phyloP scores from a whole-genome alignment of 2,888 invertebrate genomes.

The Germaria angustata region DNA sequence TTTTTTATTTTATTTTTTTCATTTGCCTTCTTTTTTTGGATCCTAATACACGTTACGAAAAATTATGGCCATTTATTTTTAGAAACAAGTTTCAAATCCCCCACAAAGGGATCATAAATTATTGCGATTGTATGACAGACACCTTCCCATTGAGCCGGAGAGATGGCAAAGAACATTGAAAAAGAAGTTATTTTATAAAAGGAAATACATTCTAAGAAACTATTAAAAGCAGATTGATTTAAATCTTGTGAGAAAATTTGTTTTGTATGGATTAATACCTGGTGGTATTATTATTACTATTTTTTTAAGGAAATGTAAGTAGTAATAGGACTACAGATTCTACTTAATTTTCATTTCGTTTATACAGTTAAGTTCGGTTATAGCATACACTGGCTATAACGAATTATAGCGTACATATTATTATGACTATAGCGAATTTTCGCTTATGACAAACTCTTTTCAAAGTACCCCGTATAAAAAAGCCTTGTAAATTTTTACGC shows the following conservation, averaged over 20 bases:
- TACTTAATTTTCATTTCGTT: no score
- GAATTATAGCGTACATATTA: no score
- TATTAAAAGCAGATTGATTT: slow-evolving; percentile 35
- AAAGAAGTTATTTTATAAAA: slow-evolving; percentile 14
- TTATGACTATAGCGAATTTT: no score
- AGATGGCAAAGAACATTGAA: slow-evolving; percentile 25
- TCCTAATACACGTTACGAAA: slow-evolving; percentile 55
- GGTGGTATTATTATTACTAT: no score
- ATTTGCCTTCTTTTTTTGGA: neutral
- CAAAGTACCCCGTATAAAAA: no score
- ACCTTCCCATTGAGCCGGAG: slow-evolving; percentile 13
- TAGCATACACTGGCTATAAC: no score
- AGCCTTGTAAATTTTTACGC: no score
- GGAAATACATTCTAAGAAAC: slow-evolving; percentile 33
- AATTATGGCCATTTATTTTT: slow-evolving; percentile 49
- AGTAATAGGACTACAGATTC: no score
- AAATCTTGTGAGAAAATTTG: slow-evolving; percentile 13
- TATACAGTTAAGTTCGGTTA: no score
- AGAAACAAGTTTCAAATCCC: slow-evolving; percentile 32
- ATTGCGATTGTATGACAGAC: slow-evolving; percentile 37
- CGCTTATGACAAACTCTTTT: no score
- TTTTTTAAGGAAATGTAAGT: neutral
- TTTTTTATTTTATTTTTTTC: slow-evolving; percentile 16
- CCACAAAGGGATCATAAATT: slow-evolving; percentile 39
- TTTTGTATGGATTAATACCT: neutral